Base-by-base conservation (phyloP, 2,888 invertebrate species). In the Drosophila seclusa region DNA sequence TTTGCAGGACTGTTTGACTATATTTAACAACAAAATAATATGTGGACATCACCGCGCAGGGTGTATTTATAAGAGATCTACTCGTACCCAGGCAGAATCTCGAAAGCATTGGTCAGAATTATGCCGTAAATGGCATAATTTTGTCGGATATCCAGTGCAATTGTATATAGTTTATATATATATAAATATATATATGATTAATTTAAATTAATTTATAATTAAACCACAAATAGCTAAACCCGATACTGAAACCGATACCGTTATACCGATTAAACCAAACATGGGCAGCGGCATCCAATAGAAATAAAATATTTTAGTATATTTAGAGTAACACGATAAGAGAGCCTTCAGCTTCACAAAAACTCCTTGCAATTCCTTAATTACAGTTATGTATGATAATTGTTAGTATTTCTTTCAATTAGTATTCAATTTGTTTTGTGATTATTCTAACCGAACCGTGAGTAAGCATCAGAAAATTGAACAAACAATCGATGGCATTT, bases 21-120 rank as follows among this genome's bases (percentile, higher is more conserved):
- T 86, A 90, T 70, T 73, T 79, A 90, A 80, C 88, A 91, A 90
- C 87, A 91, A 90, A 38, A 55, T 38, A 78, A 83, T 86, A 90
- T 90, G 92, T 93, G 93, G 93, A 92, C 93, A 93, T 93, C 93
- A 91, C 92, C 93, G 91, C 92, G 93, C 93, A 93, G 93, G 93
- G 93, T 93, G 93, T 92, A 91, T 91, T 82, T 85, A 85, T 76
- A 78, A 92, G 92, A 92, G 92, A 92, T 92, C 91, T 92, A 71
- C 80, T 78, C 80, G 93, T 93, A 93, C 93, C 93, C 93, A 91
- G 80, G 69, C 79, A 86, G 88, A 92, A 91, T 93, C 93, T 92
- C 92, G 91, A 65, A 80, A 68, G 83, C 90, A 83, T 91, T 92
- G 92, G 90, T 83, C 84, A 79, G 79, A 78, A 77, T 62, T 63